Base-by-base conservation (phyloP, 2,888 invertebrate species). In the Eugnorisma glareosa region DNA sequence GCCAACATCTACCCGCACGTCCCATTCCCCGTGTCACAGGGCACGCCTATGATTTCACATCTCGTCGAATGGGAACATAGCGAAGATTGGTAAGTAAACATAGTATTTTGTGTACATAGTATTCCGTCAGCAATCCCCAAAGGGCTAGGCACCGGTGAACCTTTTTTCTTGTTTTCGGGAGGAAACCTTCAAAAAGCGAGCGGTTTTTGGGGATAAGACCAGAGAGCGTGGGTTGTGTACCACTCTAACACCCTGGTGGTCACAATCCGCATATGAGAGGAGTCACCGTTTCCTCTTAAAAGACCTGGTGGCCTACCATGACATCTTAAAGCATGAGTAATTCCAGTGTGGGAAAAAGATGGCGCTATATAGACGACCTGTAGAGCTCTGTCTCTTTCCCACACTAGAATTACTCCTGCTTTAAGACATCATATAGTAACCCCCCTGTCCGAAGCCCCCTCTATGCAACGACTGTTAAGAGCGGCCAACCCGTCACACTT, bases 61-160 rank as follows among this genome's bases (percentile, higher is more conserved):
- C 95, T 98, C 4, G 97, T 99, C n/a, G 97, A 97, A 84, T 99
- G 99, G 99, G 98, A 99, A 87, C 99, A 99, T 90, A 97, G 97
- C 31, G 97, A 98, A 80, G 97, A 98, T 80, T 98, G 98, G 98
- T 96, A 88, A 93, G 94, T 64, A 18, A 64, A n/a, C 37, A 6
- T 13, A 21, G n/a, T n/a, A n/a, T n/a, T n/a, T n/a, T n/a, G n/a
- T n/a, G n/a, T n/a, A 24, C 0, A 21, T 8, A 18, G 0, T 28
- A 21, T 35, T 5, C 0, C 35, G 5, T 3, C 59, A 18, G 5
- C 13, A 31, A n/a, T 21, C 59, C 7, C 7, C 10, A 1, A 61
- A 35, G 21, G 21, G 21, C 31, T 10, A 31, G 18, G 18, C 31
- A 61, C 3, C 8, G 59, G 10, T 31, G 28, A 7, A 2, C 8